Base-by-base conservation (phyloP, 1,140 invertebrate genomes). In the Hylaeus volcanicus region DNA sequence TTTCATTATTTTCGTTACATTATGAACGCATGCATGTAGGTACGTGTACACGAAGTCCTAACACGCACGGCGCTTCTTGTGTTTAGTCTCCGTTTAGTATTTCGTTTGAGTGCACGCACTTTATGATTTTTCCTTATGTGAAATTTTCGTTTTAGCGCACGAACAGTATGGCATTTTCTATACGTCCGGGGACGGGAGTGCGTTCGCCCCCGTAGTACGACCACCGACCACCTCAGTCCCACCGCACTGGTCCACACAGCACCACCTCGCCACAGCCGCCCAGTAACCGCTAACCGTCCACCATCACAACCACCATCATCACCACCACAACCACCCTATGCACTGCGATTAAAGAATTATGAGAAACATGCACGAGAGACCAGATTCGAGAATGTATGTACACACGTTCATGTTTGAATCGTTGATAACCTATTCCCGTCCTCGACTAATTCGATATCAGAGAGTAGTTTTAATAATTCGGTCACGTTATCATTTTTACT, bases 161-260 rank as follows among this genome's bases (percentile, higher is more conserved):
- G 93, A 93, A 92, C 93, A 93, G 88, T 93, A 91, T 89, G 89
- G 92, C 89, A 92, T 94, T 92, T 93, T 93, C 92, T 93, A 93
- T 92, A 89, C 92, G 87, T 92, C 93, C 91, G 91, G 92, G 86
- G 92, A 93, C 89, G 90, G 91, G 91, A 95, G 94, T 93, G 94
- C 95, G 89, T 95, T 95, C 93, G 94, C 95, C 88, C 94, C 95
- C 88, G 94, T 95, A 92, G 92, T 95, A 92, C 92, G 94, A 91
- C 93, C 93, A 90, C 93, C 93, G 92, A 93, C 93, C 88, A 94
- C 93, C 91, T 92, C 92, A 90, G 92, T 94, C 94, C 91, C 93
- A 94, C 92, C 92, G 91, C 92, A 94, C 93, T 93, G 91, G 94
- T 92, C 94, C 94, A 94, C 94, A 94, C 91, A 93, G 91, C 90